These are phyloP conservation scores for Polietes domitor DNA, from an alignment of 2,888 invertebrate genomes.

Conservation along the genomic window DNA sequence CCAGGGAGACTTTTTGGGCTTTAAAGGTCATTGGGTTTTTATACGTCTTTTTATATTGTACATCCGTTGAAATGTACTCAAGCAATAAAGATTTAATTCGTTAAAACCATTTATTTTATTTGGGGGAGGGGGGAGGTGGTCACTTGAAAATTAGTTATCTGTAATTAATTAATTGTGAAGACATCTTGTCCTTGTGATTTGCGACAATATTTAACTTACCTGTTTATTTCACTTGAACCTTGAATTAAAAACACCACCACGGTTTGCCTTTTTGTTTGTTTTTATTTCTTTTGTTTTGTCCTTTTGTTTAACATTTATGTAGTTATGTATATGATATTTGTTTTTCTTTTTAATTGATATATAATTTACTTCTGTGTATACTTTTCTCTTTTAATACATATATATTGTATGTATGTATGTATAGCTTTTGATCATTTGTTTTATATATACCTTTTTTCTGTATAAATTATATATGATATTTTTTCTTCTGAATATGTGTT, in stretches of 20 bases:
- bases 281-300: constrained; percentile 21
- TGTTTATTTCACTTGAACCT: neutral
- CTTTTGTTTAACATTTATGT: constrained; percentile 39
- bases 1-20: neutral
- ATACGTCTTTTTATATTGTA: neutral
- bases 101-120: neutral
- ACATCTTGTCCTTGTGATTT: too few species aligned
- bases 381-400: constrained; percentile 30
- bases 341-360: constrained; percentile 36
- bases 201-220: neutral
- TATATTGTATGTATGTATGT: constrained; percentile 20
- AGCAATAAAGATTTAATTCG: neutral
- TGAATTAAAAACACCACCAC: neutral
- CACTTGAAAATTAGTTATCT: too few species aligned
- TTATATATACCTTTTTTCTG: constrained; percentile 47
- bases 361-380: constrained; percentile 29
- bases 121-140: neutral
- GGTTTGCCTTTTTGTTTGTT: constrained; percentile 23
- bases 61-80: neutral
- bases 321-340: constrained; percentile 44
- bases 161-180: too few species aligned
- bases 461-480: constrained; percentile 55
- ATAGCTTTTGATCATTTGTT: constrained; percentile 40
- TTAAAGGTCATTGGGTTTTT: too few species aligned
- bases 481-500: constrained; percentile 30